phyloP scores from a whole-genome alignment of 2,797 vertebrate species.

The Alauda arvensis region DNA sequence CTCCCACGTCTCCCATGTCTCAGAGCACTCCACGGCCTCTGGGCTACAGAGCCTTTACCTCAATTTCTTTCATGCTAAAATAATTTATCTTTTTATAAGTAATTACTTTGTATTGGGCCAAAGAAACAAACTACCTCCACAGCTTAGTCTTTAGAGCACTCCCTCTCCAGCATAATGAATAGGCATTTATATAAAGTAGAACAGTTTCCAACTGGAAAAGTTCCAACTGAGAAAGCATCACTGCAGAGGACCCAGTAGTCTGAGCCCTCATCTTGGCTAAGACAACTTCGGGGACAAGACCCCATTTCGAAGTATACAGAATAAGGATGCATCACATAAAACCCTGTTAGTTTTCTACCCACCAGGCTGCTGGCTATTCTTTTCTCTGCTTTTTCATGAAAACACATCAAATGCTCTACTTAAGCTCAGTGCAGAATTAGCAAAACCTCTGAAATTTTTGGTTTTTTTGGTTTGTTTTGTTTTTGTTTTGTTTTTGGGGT shows the following conservation, averaged over 20 bases:
- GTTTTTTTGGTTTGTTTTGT: too few species aligned
- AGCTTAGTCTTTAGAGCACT: slow-evolving; percentile 31
- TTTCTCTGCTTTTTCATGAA: neutral
- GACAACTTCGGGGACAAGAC: neutral
- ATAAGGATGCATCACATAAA: neutral
- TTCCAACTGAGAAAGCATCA: slow-evolving; percentile 44
- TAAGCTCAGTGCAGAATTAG: neutral
- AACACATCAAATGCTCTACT: neutral
- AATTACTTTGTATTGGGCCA: slow-evolving; percentile 35
- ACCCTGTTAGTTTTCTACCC: neutral
- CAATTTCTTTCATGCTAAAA: slow-evolving; percentile 22
- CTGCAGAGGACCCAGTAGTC: slow-evolving; percentile 44
- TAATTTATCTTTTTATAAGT: slow-evolving; percentile 24
- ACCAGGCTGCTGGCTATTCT: neutral
- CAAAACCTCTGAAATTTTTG: neutral
- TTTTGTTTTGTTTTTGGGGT: too few species aligned
- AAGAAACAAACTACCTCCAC: slow-evolving; percentile 27
- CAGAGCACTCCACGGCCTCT: slow-evolving; percentile 8
- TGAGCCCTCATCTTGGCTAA: neutral
- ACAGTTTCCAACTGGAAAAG: slow-evolving; percentile 48
- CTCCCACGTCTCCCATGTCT: neutral
- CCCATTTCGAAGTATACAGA: neutral
- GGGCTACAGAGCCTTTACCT: neutral
- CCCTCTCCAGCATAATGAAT: slow-evolving; percentile 46
- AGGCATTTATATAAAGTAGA: slow-evolving; percentile 56